phyloP scores from a whole-genome alignment of 2,888 invertebrate species.

The Brachypterus glaber region DNA sequence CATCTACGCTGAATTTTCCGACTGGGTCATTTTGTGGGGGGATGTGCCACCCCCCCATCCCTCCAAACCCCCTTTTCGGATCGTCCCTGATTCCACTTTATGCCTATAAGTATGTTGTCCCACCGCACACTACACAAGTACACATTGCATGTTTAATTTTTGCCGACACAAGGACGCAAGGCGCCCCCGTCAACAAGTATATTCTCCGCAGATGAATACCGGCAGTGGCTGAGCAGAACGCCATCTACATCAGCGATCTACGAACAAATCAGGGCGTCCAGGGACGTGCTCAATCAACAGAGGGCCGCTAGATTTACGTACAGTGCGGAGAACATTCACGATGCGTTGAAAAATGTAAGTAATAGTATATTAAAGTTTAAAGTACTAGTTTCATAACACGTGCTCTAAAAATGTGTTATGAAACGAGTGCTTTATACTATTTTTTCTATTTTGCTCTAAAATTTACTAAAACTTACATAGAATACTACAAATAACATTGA shows the following conservation, averaged over 20 bases:
- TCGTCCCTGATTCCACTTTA: no score
- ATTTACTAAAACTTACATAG: no score
- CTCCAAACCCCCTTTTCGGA: no score
- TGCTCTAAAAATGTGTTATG: no score
- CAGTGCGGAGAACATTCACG: constrained; percentile 86
- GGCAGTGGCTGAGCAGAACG: constrained; percentile 84
- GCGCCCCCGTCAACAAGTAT: constrained; percentile 43
- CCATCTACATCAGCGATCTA: constrained; percentile 89
- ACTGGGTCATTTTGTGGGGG: no score
- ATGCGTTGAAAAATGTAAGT: constrained; percentile 73
- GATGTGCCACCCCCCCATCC: no score
- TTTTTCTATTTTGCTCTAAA: no score
- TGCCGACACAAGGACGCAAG: constrained; percentile 27
- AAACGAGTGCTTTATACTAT: no score
- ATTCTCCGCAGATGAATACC: constrained; percentile 87
- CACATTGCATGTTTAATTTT: constrained; percentile 15
- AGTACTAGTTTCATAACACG: no score
- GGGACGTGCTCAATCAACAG: constrained; percentile 59
- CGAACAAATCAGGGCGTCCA: constrained; percentile 76
- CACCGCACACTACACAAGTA: constrained; percentile 13
- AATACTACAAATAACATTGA: no score
- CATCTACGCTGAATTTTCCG: no score
- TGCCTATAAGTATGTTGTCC: constrained; percentile 7
- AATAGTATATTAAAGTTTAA: no score
- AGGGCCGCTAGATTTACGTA: constrained; percentile 71